Base-by-base conservation (phyloP, 1,140 invertebrate genomes). In the Stegodyphus mimosarum region DNA sequence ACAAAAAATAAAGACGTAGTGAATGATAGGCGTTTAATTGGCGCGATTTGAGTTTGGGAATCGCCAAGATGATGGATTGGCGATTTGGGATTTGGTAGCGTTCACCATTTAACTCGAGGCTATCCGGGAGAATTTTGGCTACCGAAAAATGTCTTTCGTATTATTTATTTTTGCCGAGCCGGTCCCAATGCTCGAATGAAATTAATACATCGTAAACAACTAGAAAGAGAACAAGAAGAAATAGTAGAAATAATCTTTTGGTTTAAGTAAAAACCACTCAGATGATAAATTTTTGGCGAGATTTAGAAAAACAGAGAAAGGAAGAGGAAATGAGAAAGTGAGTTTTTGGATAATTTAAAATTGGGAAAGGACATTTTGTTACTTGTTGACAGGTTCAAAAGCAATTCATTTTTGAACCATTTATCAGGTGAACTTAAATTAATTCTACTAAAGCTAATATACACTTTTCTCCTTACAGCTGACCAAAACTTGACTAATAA, bases 11-110 rank as follows among this genome's bases (percentile, higher is more conserved):
- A 66, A 52, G 67, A 33, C 15, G 51, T 63, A 4, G 78, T 83
- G 80, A 83, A 83, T 83, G 80, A 83, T 83, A 74, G 80, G 70
- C 71, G 49, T 83, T 83, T 83, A 83, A 83, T 83, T 83, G 80
- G 80, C 80, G 71, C 71, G 80, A 83, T 83, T 83, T 83, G 80
- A 83, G 80, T 74, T 83, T 50, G 53, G 78, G 78, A 81, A 81
- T 83, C 80, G 80, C 80, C 80, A 83, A 74, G 33, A 67, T 83
- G 80, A 83, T 74, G 80, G 70, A 83, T 83, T 83, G 80, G 80
- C 71, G 80, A 67, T 83, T 66, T 17, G 80, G 80, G 80, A 74
- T 53, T 15, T 13, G 49, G 15, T n/a, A 17, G 18, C 67, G 64
- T 53, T n/a, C 63, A 13, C 64, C 11, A n/a, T 67, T 67, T 71